These are phyloP conservation scores for Sitobion miscanthi DNA, from an alignment of 1,140 invertebrate species.

Conservation along the genomic window DNA sequence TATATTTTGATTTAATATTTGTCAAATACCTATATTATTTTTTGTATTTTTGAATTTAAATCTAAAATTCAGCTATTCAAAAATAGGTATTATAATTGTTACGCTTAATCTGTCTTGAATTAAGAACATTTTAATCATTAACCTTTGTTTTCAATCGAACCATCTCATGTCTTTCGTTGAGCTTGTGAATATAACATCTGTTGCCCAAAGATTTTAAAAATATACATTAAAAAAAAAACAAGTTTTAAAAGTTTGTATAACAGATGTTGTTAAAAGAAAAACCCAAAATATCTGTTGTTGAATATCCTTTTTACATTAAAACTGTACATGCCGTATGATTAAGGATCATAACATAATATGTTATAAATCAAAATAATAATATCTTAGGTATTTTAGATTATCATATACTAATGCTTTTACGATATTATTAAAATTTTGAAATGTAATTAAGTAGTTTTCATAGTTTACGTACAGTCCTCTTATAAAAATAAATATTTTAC, in stretches of 20 bases:
- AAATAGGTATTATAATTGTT: not conserved
- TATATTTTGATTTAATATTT: not conserved
- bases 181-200: not conserved
- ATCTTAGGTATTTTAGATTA: no score
- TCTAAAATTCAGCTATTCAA: not conserved
- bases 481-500: no score
- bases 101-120: not conserved
- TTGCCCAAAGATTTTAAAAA: not conserved
- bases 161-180: not conserved
- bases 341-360: not conserved
- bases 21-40: not conserved
- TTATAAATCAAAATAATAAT: no score
- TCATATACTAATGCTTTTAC: no score
- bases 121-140: not conserved
- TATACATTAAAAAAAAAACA: slow-evolving; percentile 24
- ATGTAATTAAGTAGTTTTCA: no score
- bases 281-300: not conserved
- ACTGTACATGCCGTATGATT: not conserved
- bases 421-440: no score
- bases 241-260: slow-evolving; percentile 22
- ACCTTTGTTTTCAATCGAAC: not conserved
- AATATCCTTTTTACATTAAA: not conserved
- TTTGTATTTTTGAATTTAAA: not conserved
- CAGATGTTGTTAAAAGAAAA: slow-evolving; percentile 29
- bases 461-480: no score